These are phyloP conservation scores for Agrotis clavis DNA, from an alignment of 2,888 invertebrate genomes.

Conservation along the genomic window DNA sequence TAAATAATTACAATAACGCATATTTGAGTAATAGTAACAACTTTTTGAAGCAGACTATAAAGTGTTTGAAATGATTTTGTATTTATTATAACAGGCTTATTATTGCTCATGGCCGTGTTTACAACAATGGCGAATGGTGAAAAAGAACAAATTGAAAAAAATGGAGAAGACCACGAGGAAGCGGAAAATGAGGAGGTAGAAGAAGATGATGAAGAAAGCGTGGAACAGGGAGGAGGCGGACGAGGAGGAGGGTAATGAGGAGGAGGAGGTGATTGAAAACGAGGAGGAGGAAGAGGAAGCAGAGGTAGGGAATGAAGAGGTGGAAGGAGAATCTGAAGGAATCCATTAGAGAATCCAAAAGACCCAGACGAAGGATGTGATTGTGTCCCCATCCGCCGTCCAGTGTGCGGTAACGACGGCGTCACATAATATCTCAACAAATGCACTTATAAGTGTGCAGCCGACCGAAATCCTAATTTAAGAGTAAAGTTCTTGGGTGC, in stretches of 20 bases:
- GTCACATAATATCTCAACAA: conserved; percentile 70
- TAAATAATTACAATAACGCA: neutral
- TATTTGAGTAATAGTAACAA: neutral
- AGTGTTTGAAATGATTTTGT: neutral
- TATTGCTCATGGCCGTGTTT: conserved; percentile 26
- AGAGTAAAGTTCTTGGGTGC: conserved; percentile 6
- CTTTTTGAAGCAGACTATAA: neutral
- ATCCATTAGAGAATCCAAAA: no score
- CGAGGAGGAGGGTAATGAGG: neutral
- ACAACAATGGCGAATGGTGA: conserved; percentile 16
- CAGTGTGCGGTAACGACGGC: conserved; percentile 56
- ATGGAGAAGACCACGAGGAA: neutral
- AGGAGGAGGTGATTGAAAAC: no score
- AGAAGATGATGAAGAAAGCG: neutral
- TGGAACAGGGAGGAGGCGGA: neutral
- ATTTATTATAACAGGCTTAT: conserved; percentile 25
- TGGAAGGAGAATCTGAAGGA: no score
- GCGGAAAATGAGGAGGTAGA: neutral
- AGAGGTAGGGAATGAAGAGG: no score
- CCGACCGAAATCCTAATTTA: conserved; percentile 20
- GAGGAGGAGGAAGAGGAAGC: neutral
- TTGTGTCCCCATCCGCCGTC: neutral
- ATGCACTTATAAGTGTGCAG: conserved; percentile 70
- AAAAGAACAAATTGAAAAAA: neutral
- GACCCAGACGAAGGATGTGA: neutral